Percentiles rank a stretch among this genome's conserved stretches.
These are phyloP conservation scores for Malaclemys terrapin DNA, from an alignment of 2,113 vertebrate species.

Conservation along the genomic window DNA sequence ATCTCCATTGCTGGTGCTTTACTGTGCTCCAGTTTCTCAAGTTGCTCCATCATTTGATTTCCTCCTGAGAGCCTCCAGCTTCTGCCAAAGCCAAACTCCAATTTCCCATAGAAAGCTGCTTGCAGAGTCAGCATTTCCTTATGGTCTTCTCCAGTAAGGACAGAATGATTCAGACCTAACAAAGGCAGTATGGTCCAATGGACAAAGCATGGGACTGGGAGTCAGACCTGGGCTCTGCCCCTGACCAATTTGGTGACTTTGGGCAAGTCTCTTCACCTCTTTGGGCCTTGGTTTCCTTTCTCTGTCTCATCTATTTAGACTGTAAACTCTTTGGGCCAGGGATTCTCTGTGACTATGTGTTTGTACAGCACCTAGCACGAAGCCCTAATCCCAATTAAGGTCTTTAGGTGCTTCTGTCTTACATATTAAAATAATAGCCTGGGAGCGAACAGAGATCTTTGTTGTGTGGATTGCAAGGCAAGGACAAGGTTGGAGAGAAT, in stretches of 20 bases:
- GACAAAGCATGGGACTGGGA: neutral
- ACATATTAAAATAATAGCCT: neutral
- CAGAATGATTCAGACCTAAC: neutral
- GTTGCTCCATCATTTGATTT: neutral
- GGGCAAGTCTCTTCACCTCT: neutral
- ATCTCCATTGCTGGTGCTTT: neutral
- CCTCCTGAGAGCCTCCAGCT: neutral
- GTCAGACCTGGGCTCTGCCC: neutral
- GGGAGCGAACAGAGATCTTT: accelerated
- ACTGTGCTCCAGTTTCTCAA: neutral
- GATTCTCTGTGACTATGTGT: neutral
- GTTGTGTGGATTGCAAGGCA: neutral
- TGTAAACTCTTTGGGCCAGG: neutral
- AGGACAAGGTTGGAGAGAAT: neutral
- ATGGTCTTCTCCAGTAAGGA: neutral
- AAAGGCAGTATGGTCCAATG: neutral
- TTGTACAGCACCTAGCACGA: accelerated
- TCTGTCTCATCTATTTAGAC: neutral
- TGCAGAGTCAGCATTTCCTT: neutral
- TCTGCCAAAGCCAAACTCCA: neutral
- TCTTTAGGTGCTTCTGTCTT: neutral
- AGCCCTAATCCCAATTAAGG: neutral
- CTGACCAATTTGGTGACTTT: neutral
- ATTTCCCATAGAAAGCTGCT: neutral
- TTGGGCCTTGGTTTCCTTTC: neutral